Base-by-base conservation (phyloP, 2,797 vertebrate species). In the Momotus momota region DNA sequence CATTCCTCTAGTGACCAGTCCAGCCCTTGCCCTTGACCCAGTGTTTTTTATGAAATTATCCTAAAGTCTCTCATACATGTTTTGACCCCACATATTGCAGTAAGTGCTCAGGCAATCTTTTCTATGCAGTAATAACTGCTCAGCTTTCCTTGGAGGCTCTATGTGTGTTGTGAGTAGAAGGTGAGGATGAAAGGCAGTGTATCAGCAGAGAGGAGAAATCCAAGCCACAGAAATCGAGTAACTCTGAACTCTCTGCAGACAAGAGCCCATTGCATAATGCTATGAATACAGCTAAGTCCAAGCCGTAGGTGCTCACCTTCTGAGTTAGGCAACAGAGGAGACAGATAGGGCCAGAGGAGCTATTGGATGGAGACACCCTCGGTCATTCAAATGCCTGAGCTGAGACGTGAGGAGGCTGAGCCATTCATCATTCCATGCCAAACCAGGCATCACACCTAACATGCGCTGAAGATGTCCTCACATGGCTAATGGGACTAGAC, bases 401-500 rank as follows among this genome's bases (percentile, higher is more conserved):
- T 73, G 58, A 75, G 52, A 43, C 38, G 10, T 51, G 55, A 84
- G 66, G 48, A 96, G 40, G 14, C 51, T 54, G 49, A 84, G 15
- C 19, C 20, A 38, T 49, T 88, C 54, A 60, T 69, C 20, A 60
- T 49, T 84, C 81, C 43, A 45, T 55, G 58, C 20, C 21, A 43
- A 85, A 40, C 62, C 79, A 93, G 26, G 55, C 55, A 92, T 92
- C 78, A 82, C 52, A 73, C 71, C 61, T 84, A 67, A 27, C n/a
- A 6, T 14, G 49, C 2, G 4, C 46, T 74, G 65, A 60, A 90
- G 67, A 14, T 26, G 29, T 69, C 52, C 35, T 95, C 60, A 73
- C 48, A 88, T 31, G 71, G 45, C 52, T 90, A 70, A 88, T 80
- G 78, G 84, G 88, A 89, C 94, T 97, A 91, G 92, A 87, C 70